Percentiles rank a stretch among this genome's conserved stretches.
Conservation (phyloP, 2,113 vertebrate genomes). For the Nothobranchius kuhntae region DNA sequence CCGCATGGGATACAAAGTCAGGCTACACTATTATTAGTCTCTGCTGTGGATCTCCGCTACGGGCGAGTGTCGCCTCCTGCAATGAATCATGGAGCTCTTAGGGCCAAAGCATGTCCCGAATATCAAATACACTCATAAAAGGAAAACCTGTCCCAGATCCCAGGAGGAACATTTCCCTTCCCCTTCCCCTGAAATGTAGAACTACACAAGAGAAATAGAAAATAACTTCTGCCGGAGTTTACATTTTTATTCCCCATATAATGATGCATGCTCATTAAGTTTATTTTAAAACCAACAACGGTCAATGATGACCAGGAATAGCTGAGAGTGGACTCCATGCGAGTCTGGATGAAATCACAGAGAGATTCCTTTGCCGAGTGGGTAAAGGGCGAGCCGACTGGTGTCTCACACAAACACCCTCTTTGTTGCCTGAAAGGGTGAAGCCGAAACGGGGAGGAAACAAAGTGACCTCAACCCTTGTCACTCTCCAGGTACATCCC, state of each 20-base stretch:
- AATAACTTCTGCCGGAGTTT: constrained; percentile 18
- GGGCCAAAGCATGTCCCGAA: constrained; percentile 79
- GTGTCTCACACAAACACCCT: constrained; percentile 55
- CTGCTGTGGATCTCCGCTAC: constrained; percentile 70
- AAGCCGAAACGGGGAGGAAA: constrained; percentile 19
- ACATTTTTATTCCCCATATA: constrained; percentile 35
- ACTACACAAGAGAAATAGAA: constrained; percentile 64
- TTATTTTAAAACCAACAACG: constrained; percentile 45
- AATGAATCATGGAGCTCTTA: constrained; percentile 83
- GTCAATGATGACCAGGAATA: constrained; percentile 55
- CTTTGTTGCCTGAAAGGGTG: constrained; percentile 58
- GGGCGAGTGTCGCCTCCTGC: constrained; percentile 72
- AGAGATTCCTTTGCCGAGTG: constrained; percentile 37
- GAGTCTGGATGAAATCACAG: constrained; percentile 41
- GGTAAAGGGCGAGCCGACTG: constrained; percentile 34
- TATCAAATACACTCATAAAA: constrained; percentile 83
- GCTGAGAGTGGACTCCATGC: constrained; percentile 11
- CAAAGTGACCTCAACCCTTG: constrained; percentile 6
- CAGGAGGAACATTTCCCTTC: constrained; percentile 67
- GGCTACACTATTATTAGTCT: constrained; percentile 78
- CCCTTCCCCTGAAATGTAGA: constrained; percentile 45
- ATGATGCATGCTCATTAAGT: constrained; percentile 51
- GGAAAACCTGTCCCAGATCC: constrained; percentile 81
- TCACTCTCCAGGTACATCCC: background rate
- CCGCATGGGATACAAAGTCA: constrained; percentile 69